phyloP scores from a whole-genome alignment of 2,888 invertebrate species.

The Argyra leucocephala region DNA sequence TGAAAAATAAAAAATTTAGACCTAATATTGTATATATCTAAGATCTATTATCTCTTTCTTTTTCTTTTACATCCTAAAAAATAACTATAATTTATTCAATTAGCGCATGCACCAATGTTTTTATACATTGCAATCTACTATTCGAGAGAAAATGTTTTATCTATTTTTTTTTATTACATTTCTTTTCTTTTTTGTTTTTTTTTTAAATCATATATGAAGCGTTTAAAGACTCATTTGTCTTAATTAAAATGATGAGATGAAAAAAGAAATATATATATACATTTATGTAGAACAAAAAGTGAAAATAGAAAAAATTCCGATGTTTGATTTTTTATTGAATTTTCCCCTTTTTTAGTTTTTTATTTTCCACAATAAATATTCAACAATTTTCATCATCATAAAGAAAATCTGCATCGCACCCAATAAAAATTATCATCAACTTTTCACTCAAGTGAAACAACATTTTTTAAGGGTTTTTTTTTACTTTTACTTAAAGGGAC shows the following conservation, averaged over 20 bases:
- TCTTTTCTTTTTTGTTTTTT: neutral
- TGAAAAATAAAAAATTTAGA: no score
- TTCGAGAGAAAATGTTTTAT: no score
- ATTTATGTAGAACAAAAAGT: neutral
- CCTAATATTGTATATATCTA: no score
- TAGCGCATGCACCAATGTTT: no score
- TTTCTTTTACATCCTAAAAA: no score
- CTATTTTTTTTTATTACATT: neutral
- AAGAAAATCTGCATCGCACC: neutral
- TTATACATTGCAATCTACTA: no score
- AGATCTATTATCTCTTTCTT: no score
- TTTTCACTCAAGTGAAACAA: neutral
- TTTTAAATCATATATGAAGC: neutral
- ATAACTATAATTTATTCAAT: no score
- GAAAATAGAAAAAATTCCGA: neutral
- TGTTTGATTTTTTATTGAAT: neutral
- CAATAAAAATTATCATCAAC: slow-evolving; percentile 4
- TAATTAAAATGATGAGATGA: neutral
- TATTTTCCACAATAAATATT: neutral
- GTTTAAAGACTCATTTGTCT: neutral
- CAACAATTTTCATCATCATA: no score
- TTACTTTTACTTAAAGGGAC: neutral
- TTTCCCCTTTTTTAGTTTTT: neutral
- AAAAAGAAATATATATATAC: neutral
- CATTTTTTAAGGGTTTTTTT: neutral